Conservation (phyloP, 2,113 vertebrate genomes). For the Dasyornis broadbenti region DNA sequence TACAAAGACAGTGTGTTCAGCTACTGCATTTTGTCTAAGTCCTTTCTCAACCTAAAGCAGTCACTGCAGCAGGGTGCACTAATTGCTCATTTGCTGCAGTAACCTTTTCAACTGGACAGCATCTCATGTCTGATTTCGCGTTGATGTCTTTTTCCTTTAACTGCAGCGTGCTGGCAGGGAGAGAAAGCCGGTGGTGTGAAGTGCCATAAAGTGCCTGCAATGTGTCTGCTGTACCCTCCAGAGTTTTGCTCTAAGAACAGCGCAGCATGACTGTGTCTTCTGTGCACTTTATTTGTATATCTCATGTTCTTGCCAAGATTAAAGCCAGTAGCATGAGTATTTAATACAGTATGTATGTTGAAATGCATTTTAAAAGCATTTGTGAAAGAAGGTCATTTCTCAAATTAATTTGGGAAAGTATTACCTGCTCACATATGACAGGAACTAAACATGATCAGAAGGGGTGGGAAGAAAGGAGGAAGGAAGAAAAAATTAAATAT, state of each 20-base stretch:
- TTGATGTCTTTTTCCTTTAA: conserved; percentile 49
- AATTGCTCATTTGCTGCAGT: conserved; percentile 68
- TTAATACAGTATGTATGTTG: not conserved
- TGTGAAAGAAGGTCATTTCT: not conserved
- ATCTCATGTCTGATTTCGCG: conserved; percentile 21
- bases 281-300: not conserved
- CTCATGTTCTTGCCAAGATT: not conserved
- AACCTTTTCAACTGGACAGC: conserved; percentile 67
- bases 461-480: fast-evolving
- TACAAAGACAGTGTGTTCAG: conserved; percentile 51
- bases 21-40: conserved; percentile 17
- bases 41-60: conserved; percentile 30
- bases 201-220: not conserved
- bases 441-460: not conserved
- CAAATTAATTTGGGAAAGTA: not conserved
- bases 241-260: not conserved
- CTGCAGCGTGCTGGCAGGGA: conserved; percentile 15
- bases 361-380: not conserved
- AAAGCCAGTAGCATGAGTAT: not conserved
- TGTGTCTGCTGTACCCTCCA: not conserved
- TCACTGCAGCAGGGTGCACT: conserved; percentile 41
- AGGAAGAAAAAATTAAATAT: not conserved
- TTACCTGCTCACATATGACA: not conserved
- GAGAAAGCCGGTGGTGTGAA: not conserved
- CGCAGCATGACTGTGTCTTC: not conserved